A percentile compares a stretch with the other conserved stretches of the same genome.
Evolutionary conservation across 2,888 invertebrate species (phyloP).

Genomic region (Bellardia pandia): DNA sequence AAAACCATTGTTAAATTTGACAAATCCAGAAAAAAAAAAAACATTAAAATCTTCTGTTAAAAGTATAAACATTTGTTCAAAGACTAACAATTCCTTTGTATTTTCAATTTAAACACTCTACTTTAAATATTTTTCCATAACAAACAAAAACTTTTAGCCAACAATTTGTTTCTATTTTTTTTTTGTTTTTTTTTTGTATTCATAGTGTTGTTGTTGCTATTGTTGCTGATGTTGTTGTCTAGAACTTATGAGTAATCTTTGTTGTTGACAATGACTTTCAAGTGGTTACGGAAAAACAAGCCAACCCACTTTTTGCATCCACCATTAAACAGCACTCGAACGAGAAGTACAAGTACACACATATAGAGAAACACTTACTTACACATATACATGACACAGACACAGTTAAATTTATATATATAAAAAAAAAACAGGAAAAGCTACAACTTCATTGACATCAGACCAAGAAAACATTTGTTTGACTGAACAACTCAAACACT

Average conservation of each 20-base stretch:
- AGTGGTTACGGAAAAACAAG: slow-evolving; percentile 72
- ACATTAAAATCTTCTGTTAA: background rate
- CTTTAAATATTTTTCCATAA: slow-evolving; percentile 18
- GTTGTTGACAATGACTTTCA: slow-evolving; percentile 74
- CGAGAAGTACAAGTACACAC: slow-evolving; percentile 35
- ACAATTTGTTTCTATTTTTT: slow-evolving; percentile 47
- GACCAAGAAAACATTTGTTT: slow-evolving; percentile 69
- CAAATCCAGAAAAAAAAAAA: background rate
- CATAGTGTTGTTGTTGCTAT: background rate
- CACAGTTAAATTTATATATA: background rate
- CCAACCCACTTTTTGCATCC: slow-evolving; percentile 71
- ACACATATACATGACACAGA: slow-evolving; percentile 10
- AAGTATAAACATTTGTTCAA: background rate
- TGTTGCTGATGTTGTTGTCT: slow-evolving; percentile 33
- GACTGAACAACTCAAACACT: slow-evolving; percentile 64
- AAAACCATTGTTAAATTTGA: background rate
- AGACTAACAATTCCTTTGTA: background rate
- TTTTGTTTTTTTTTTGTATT: background rate
- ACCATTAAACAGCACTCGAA: slow-evolving; percentile 70
- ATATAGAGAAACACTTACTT: background rate
- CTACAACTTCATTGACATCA: slow-evolving; percentile 67
- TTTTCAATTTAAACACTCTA: slow-evolving; percentile 35
- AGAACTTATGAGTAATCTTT: slow-evolving; percentile 73
- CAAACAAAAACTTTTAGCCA: slow-evolving; percentile 32
- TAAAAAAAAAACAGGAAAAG: slow-evolving; percentile 29